Evolutionary conservation across 2,797 vertebrate genomes (phyloP).

Genomic region (Clarias laeviceps): DNA sequence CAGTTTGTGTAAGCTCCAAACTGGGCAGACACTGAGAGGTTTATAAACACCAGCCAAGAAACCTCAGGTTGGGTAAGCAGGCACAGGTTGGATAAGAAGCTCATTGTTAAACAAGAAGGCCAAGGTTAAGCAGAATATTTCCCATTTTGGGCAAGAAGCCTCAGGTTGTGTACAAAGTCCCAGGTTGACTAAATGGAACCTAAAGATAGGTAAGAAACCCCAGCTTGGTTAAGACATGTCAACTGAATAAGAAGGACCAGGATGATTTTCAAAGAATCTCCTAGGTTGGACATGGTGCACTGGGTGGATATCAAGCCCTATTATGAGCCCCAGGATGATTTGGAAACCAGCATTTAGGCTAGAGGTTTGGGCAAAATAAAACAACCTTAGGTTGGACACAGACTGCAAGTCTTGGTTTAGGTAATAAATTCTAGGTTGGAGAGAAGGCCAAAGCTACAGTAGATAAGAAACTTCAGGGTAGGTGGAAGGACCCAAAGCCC

Average conservation of each 20-base stretch:
- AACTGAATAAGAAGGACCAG: not conserved
- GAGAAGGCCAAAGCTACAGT: not conserved
- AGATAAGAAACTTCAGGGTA: not conserved
- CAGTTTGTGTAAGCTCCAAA: not conserved
- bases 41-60: not conserved
- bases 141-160: not conserved
- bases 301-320: not conserved
- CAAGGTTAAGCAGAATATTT: not conserved
- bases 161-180: not conserved
- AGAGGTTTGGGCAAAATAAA: too few species aligned
- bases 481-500: not conserved
- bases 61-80: not conserved
- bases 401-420: too few species aligned
- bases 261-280: not conserved
- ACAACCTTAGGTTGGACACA: not conserved
- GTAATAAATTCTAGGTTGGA: constrained; percentile 13
- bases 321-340: not conserved
- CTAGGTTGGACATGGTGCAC: not conserved
- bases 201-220: not conserved
- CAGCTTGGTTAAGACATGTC: not conserved
- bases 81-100: not conserved
- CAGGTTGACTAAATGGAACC: not conserved
- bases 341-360: not conserved
- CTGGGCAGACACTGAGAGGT: not conserved
- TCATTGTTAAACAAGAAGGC: not conserved